Evolutionary conservation across 1,140 invertebrate species (phyloP).

Genomic region (Drosophila sp.): DNA sequence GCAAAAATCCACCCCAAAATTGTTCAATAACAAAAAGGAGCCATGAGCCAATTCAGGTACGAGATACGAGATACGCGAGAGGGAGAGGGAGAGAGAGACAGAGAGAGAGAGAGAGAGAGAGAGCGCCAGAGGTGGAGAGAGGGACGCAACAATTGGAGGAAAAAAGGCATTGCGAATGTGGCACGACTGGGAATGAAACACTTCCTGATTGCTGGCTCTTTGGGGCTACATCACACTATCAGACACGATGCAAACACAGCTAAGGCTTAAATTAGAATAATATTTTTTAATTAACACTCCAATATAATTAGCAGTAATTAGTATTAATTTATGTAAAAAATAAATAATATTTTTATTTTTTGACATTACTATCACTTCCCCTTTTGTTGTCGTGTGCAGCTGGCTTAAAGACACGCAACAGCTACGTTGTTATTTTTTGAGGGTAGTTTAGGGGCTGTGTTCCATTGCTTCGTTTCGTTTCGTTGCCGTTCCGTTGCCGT

Average conservation of each 20-base stretch:
- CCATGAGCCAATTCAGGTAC: constrained; percentile 78
- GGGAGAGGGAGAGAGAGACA: constrained; percentile 27
- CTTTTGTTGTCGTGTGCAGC: constrained; percentile 29
- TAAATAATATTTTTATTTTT: constrained; percentile 4
- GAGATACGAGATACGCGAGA: too few relatives aligned
- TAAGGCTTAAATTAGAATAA: neutral
- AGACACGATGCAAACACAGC: neutral
- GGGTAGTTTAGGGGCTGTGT: constrained; percentile 76
- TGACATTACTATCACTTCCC: neutral
- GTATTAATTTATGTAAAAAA: neutral
- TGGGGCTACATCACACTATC: constrained; percentile 30
- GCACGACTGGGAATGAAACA: constrained; percentile 61
- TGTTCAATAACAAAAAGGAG: constrained; percentile 72
- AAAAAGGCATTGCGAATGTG: constrained; percentile 44
- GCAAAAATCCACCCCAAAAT: constrained; percentile 77
- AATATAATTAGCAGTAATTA: neutral
- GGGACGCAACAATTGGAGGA: constrained; percentile 74
- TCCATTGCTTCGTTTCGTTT: too few relatives aligned
- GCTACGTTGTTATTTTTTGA: constrained; percentile 61
- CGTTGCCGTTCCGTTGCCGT: constrained; percentile 2
- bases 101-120: constrained; percentile 49
- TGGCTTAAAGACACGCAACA: constrained; percentile 69
- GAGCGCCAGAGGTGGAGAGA: constrained; percentile 50
- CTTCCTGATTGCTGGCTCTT: constrained; percentile 64
- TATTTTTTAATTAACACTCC: neutral